phyloP scores from a whole-genome alignment of 2,797 vertebrate genomes.

The Crenichthys baileyi region DNA sequence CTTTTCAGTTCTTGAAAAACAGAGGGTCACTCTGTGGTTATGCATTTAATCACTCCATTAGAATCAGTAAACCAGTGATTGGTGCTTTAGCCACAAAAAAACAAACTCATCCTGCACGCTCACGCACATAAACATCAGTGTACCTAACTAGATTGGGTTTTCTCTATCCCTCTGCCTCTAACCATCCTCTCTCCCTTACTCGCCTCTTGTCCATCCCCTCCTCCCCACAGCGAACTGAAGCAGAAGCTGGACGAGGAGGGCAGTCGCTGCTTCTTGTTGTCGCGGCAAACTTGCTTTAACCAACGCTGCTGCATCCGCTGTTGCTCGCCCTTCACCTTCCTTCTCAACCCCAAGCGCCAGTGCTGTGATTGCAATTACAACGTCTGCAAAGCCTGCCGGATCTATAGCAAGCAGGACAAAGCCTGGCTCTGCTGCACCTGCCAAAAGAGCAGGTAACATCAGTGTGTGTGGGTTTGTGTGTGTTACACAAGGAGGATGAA shows the following conservation, averaged over 20 bases:
- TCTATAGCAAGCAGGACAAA: constrained; percentile 86
- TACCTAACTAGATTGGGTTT: neutral
- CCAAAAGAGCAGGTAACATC: constrained; percentile 89
- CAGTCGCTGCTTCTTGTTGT: constrained; percentile 90
- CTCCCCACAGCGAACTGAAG: constrained; percentile 87
- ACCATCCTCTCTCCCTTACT: constrained; percentile 17
- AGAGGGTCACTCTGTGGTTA: constrained; percentile 10
- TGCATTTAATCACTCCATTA: constrained; percentile 33
- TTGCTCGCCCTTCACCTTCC: constrained; percentile 91
- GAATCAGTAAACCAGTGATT: constrained; percentile 22
- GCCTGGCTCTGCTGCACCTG: constrained; percentile 91
- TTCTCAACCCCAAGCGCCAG: constrained; percentile 88
- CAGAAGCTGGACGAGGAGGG: constrained; percentile 92
- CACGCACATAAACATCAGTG: neutral
- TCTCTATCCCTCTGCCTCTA: neutral
- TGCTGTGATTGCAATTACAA: constrained; percentile 90
- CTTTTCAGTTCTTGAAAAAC: neutral
- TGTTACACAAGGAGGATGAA: constrained; percentile 18
- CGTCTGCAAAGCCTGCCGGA: constrained; percentile 91
- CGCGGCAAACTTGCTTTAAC: constrained; percentile 90
- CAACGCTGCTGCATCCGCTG: constrained; percentile 95
- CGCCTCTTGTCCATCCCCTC: neutral
- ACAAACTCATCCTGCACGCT: constrained; percentile 11
- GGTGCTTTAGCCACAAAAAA: constrained; percentile 16
- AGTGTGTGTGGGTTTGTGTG: neutral